Evolutionary conservation across 2,888 invertebrate species (phyloP).

Genomic region (Azorinus chamasolen): DNA sequence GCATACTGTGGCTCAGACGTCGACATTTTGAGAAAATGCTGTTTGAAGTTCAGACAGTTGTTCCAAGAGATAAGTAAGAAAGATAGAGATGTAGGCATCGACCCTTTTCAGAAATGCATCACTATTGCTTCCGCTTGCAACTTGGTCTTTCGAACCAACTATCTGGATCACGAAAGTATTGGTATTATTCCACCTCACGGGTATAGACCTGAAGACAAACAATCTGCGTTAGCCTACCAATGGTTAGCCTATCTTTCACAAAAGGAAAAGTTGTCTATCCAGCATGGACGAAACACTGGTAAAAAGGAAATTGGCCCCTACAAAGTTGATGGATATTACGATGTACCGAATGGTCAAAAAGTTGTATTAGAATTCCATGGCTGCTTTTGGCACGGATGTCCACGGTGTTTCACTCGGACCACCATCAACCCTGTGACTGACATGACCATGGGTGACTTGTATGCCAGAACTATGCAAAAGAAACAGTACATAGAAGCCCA

Average conservation of each 20-base stretch:
- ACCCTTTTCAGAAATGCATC: constrained; percentile 44
- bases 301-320: constrained; percentile 14
- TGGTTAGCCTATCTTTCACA: constrained; percentile 42
- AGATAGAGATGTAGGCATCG: constrained; percentile 19
- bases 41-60: constrained; percentile 30
- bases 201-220: constrained; percentile 49
- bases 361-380: constrained; percentile 24
- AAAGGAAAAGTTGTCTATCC: constrained; percentile 6
- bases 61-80: constrained; percentile 29
- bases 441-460: constrained; percentile 16
- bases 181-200: constrained; percentile 56
- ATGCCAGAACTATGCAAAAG: constrained; percentile 7
- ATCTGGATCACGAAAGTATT: constrained; percentile 26
- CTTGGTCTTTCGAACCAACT: constrained; percentile 34
- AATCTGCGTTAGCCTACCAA: constrained; percentile 44
- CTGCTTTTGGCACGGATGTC: constrained; percentile 23
- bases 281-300: constrained; percentile 16
- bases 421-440: constrained; percentile 18
- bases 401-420: constrained; percentile 3
- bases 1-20: constrained; percentile 46
- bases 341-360: not conserved
- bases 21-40: constrained; percentile 36
- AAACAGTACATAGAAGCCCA: constrained; percentile 6
- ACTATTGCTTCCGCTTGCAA: constrained; percentile 53
- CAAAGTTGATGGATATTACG: constrained; percentile 22